Evolutionary conservation across 2,113 vertebrate genomes (phyloP).

Genomic region (Lamprologus callipterus): DNA sequence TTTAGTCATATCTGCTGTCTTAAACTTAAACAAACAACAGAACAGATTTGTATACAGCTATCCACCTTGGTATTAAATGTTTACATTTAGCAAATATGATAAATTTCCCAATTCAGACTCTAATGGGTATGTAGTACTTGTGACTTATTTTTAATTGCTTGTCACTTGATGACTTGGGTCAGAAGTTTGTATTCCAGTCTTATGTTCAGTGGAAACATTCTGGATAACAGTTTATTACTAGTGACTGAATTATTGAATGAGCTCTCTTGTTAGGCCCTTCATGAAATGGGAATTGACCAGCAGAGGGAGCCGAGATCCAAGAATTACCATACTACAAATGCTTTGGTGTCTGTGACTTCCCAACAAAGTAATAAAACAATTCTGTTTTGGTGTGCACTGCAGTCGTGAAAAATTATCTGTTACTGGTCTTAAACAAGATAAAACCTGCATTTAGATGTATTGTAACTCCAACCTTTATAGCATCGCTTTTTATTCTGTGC

Average conservation of each 20-base stretch:
- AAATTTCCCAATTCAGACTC: neutral
- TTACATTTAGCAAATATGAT: neutral
- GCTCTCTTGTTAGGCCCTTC: neutral
- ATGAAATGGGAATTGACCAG: conserved; percentile 2
- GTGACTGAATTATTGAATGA: neutral
- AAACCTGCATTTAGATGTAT: neutral
- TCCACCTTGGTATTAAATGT: neutral
- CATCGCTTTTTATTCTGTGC: neutral
- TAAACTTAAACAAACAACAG: neutral
- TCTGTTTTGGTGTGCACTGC: neutral
- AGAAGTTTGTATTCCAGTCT: neutral
- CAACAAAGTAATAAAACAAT: neutral
- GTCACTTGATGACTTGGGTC: neutral
- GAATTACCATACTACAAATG: neutral
- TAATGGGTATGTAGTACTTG: neutral
- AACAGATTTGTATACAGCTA: neutral
- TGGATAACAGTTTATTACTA: neutral
- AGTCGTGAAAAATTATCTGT: neutral
- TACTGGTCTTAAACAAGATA: neutral
- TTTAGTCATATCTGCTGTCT: neutral
- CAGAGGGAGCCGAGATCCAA: conserved; percentile 57
- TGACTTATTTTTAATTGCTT: neutral
- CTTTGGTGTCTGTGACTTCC: neutral
- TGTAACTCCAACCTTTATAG: neutral
- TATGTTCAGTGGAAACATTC: neutral